phyloP scores from a whole-genome alignment of 2,888 invertebrate genomes.

The Netelia virgata region DNA sequence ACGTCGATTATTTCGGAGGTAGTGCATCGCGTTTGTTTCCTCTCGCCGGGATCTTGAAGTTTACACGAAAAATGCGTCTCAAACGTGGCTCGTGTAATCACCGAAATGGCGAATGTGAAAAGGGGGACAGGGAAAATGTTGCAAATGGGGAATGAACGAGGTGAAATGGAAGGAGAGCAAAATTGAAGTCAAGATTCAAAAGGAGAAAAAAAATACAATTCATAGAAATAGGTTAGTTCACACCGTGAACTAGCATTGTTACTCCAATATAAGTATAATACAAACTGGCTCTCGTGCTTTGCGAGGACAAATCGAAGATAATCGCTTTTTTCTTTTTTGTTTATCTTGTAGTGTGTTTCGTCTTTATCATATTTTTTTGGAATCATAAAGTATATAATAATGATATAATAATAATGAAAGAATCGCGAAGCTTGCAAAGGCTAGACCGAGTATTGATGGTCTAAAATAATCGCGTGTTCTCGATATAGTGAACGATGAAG shows the following conservation, averaged over 20 bases:
- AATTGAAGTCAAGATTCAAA: conserved; percentile 43
- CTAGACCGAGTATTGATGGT: neutral
- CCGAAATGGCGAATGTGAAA: conserved; percentile 70
- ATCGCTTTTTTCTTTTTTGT: conserved; percentile 39
- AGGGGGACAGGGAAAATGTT: conserved; percentile 58
- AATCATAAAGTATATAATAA: conserved; percentile 66
- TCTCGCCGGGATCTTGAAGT: neutral
- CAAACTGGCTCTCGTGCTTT: conserved; percentile 66
- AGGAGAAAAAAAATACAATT: conserved; percentile 62
- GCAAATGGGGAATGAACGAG: conserved; percentile 5
- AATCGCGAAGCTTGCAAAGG: conserved; percentile 69
- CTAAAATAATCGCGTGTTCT: conserved; percentile 57
- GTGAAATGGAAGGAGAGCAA: conserved; percentile 40
- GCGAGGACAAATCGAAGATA: conserved; percentile 67
- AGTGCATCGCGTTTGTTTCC: conserved; percentile 21
- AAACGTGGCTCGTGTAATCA: conserved; percentile 39
- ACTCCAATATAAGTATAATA: conserved; percentile 66
- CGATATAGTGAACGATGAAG: conserved; percentile 65
- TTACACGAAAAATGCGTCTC: conserved; percentile 29
- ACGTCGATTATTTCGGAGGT: conserved; percentile 43
- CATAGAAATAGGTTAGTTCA: conserved; percentile 62
- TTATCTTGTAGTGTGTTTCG: conserved; percentile 58
- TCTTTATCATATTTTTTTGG: conserved; percentile 49
- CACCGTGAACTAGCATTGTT: conserved; percentile 66
- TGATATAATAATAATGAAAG: conserved; percentile 71